These are phyloP conservation scores for Copidosoma floridanum DNA, from an alignment of 1,140 invertebrate species.

Conservation along the genomic window DNA sequence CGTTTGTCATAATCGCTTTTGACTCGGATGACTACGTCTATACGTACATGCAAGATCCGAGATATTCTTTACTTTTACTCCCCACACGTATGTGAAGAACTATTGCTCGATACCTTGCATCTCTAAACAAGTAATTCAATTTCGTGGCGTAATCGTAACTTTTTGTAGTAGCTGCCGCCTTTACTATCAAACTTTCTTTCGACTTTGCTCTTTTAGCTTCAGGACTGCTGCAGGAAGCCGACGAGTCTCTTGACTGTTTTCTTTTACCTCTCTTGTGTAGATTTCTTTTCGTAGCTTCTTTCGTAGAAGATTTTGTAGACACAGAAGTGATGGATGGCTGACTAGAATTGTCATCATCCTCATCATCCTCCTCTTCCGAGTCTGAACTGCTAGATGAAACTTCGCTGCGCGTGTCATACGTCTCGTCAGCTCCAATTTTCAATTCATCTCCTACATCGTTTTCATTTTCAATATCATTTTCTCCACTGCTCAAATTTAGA, in stretches of 20 bases:
- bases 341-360: constrained; percentile 56
- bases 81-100: constrained; percentile 2
- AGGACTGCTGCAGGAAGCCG: constrained; percentile 52
- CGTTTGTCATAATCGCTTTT: too few species aligned
- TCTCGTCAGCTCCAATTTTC: constrained; percentile 66
- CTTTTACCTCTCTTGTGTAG: constrained; percentile 44
- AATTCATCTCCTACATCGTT: constrained; percentile 71
- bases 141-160: constrained; percentile 84
- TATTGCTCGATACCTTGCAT: constrained; percentile 76
- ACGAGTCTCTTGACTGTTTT: constrained; percentile 50
- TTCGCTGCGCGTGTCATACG: constrained; percentile 75
- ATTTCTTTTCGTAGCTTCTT: constrained; percentile 59
- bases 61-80: background rate
- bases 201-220: constrained; percentile 56
- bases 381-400: constrained; percentile 70
- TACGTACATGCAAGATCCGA: too few species aligned
- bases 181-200: constrained; percentile 52
- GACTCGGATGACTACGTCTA: too few species aligned
- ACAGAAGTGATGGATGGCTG: constrained; percentile 73
- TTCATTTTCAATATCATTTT: constrained; percentile 71
- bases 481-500: constrained; percentile 67
- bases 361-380: constrained; percentile 43
- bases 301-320: constrained; percentile 64
- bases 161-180: constrained; percentile 53
- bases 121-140: constrained; percentile 91